A percentile compares a stretch with the other conserved stretches of the same genome.
These are phyloP conservation scores for Oncorhynchus kisutch DNA, from an alignment of 2,113 vertebrate genomes.

Conservation along the genomic window DNA sequence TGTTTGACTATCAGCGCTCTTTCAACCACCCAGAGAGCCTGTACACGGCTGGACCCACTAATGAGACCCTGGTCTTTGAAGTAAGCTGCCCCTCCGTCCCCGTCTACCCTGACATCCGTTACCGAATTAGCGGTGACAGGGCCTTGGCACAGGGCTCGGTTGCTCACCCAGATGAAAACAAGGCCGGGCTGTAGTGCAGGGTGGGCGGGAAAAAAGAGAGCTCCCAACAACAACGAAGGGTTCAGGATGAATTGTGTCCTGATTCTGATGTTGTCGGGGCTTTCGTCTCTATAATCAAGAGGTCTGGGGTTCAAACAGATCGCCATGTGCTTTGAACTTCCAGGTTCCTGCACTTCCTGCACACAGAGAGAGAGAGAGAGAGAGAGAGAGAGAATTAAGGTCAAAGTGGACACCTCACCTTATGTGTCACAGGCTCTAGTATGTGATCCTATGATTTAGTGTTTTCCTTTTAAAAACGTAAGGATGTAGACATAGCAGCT, in stretches of 20 bases:
- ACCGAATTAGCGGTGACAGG: conserved; percentile 55
- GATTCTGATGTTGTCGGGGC: conserved; percentile 30
- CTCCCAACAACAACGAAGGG: neutral
- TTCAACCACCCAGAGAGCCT: conserved; percentile 86
- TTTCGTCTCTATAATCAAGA: conserved; percentile 36
- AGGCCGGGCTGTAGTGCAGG: conserved; percentile 10
- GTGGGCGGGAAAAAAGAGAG: conserved; percentile 22
- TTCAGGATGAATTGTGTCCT: conserved; percentile 55
- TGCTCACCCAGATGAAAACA: conserved; percentile 57
- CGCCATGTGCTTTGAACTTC: conserved; percentile 23
- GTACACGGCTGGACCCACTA: conserved; percentile 86
- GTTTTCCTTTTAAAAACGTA: neutral
- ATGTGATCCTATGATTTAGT: conserved; percentile 6
- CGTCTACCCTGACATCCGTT: conserved; percentile 54
- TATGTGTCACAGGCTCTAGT: conserved; percentile 16
- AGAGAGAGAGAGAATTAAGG: neutral
- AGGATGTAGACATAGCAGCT: conserved; percentile 29
- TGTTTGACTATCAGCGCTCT: conserved; percentile 89
- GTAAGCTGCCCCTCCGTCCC: conserved; percentile 76
- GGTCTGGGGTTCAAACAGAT: conserved; percentile 26
- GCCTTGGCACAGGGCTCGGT: conserved; percentile 41
- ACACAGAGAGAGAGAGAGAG: neutral
- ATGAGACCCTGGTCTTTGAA: conserved; percentile 96
- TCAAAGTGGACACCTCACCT: conserved; percentile 16
- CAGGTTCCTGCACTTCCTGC: conserved; percentile 13